phyloP scores from a whole-genome alignment of 92 coral and sea anemone genomes.

The Plumapathes pennacea region DNA sequence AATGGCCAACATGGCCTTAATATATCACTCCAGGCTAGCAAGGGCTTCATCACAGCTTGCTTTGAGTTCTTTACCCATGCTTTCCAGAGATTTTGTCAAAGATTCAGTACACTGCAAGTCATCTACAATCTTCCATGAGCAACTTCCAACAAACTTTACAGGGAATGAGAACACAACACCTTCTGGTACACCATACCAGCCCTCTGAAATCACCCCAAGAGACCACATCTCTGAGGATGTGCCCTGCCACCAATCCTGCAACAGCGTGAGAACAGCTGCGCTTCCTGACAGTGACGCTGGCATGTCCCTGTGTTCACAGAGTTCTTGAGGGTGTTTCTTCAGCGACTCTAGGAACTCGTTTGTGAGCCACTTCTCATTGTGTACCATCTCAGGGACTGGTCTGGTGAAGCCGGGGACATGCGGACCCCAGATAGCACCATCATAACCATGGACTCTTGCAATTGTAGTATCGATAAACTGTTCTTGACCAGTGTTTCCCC shows the following conservation, averaged over 20 bases:
- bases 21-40: slow-evolving; percentile 2
- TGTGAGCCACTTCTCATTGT: slow-evolving; percentile 91
- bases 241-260: slow-evolving; percentile 75
- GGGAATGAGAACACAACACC: slow-evolving; percentile 90
- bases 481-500: slow-evolving; percentile 80
- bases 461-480: slow-evolving; percentile 65
- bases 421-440: slow-evolving; percentile 99
- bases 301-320: slow-evolving; percentile 9
- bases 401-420: slow-evolving; percentile 88
- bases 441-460: slow-evolving; percentile 90
- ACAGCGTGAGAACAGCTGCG: slow-evolving; percentile 68
- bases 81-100: slow-evolving; percentile 42
- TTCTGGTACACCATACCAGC: slow-evolving; percentile 91
- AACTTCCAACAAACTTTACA: slow-evolving; percentile 72
- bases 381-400: slow-evolving; percentile 91
- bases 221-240: slow-evolving; percentile 74
- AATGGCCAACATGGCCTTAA: no score
- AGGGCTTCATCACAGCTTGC: slow-evolving; percentile 53
- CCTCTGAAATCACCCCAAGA: slow-evolving; percentile 83
- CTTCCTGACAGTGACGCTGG: slow-evolving; percentile 66
- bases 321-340: slow-evolving; percentile 50
- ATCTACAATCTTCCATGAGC: slow-evolving; percentile 81
- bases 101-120: slow-evolving; percentile 59
- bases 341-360: slow-evolving; percentile 73
- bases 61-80: slow-evolving; percentile 67